Conservation (phyloP, 2,888 invertebrate genomes). For the Ormyrus pomaceus region DNA sequence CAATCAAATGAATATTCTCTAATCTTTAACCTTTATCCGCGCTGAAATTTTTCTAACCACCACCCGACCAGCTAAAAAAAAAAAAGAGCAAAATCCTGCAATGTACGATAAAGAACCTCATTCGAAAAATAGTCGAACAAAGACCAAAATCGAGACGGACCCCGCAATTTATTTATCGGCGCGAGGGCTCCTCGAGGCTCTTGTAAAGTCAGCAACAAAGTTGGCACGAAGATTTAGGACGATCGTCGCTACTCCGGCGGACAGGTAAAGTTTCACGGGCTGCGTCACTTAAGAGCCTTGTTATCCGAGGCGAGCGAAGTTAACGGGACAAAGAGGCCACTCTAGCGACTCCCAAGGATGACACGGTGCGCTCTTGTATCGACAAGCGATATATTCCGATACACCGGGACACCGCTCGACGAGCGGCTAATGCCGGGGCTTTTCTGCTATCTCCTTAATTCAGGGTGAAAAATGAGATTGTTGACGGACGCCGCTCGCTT, state of each 20-base stretch:
- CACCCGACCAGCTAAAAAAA: no score
- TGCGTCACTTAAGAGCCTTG: constrained; percentile 61
- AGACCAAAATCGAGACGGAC: not conserved
- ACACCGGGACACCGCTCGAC: constrained; percentile 25
- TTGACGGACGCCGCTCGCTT: not conserved
- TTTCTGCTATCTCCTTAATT: not conserved
- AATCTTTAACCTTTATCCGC: no score
- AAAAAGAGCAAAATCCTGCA: no score
- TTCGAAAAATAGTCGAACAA: not conserved
- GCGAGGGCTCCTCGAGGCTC: not conserved
- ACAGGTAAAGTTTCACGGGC: constrained; percentile 60
- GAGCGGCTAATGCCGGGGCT: constrained; percentile 1
- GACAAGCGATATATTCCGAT: constrained; percentile 7
- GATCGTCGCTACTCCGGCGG: constrained; percentile 63
- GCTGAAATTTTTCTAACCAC: no score
- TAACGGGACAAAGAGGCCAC: constrained; percentile 62
- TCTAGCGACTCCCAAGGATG: constrained; percentile 50
- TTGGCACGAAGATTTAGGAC: constrained; percentile 65
- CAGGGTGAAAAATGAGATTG: constrained; percentile 1
- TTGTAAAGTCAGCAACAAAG: constrained; percentile 44
- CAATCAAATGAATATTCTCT: no score
- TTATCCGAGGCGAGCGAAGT: constrained; percentile 59
- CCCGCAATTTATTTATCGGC: not conserved
- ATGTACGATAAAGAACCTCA: not conserved
- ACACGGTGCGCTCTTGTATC: constrained; percentile 13